Conservation (phyloP, 1,140 invertebrate species). For the Holotrichia oblita region DNA sequence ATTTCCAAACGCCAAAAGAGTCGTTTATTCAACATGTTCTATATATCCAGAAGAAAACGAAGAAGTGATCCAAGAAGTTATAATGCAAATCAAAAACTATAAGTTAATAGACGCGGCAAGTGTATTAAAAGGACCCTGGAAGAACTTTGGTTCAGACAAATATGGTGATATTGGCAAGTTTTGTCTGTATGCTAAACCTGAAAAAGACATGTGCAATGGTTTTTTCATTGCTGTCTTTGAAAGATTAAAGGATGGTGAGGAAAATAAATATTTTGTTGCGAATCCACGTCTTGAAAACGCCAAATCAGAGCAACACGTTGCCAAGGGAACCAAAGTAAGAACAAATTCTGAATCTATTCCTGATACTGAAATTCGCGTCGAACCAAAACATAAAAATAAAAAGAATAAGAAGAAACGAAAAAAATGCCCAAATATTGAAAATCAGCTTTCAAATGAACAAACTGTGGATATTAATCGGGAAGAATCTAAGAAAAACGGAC, state of each 20-base stretch:
- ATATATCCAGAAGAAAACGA: slow-evolving; percentile 92
- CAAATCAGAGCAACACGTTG: neutral
- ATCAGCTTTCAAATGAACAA: too few relatives aligned
- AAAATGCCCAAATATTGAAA: too few relatives aligned
- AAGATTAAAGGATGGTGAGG: slow-evolving; percentile 60
- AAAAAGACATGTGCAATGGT: slow-evolving; percentile 85
- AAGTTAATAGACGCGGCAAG: slow-evolving; percentile 70
- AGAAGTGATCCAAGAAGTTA: slow-evolving; percentile 78
- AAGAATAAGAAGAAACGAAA: neutral
- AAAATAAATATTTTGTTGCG: slow-evolving; percentile 54
- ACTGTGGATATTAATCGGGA: neutral
- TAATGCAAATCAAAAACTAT: slow-evolving; percentile 67
- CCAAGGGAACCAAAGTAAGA: neutral
- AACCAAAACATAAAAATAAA: neutral
- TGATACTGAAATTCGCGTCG: neutral
- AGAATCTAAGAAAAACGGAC: neutral
- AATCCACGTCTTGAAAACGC: neutral
- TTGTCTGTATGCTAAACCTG: slow-evolving; percentile 81
- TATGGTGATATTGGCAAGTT: slow-evolving; percentile 71
- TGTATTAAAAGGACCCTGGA: slow-evolving; percentile 71
- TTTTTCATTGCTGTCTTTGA: slow-evolving; percentile 95
- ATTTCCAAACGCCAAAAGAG: slow-evolving; percentile 83
- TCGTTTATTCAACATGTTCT: slow-evolving; percentile 97
- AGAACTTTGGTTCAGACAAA: slow-evolving; percentile 71
- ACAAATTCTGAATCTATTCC: neutral